Evolutionary conservation across 2,888 invertebrate species (phyloP).

Genomic region (Andrena marginata): DNA sequence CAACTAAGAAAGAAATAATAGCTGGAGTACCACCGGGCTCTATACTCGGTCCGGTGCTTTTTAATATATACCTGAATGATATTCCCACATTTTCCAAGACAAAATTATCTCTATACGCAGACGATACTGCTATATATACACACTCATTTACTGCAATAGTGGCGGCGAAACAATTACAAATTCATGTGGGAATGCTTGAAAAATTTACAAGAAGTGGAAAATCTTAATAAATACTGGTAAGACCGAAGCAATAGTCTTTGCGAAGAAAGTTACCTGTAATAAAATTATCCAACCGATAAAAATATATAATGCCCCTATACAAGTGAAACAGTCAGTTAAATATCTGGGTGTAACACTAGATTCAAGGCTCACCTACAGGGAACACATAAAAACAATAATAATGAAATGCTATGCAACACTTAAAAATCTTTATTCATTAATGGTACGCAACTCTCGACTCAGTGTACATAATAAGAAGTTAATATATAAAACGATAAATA

Average conservation of each 20-base stretch:
- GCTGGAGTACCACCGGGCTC: conserved; percentile 8
- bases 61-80: background rate
- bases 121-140: conserved; percentile 1
- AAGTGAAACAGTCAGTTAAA: background rate
- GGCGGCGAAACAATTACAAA: conserved; percentile 12
- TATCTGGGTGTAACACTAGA: conserved; percentile 1
- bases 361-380: background rate
- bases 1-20: background rate
- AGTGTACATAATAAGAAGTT: background rate
- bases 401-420: conserved; percentile 5
- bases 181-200: background rate
- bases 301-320: background rate
- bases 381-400: conserved; percentile 9
- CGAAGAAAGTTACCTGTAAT: background rate
- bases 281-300: background rate
- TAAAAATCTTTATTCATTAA: conserved; percentile 12
- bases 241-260: background rate
- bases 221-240: background rate
- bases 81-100: background rate
- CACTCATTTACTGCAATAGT: background rate
- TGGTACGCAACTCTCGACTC: background rate
- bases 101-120: background rate
- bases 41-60: background rate
- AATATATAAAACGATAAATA: background rate
- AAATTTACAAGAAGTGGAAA: conserved; percentile 11